Conservation (phyloP, 1,140 invertebrate species). For the Eriocheir sinensis region DNA sequence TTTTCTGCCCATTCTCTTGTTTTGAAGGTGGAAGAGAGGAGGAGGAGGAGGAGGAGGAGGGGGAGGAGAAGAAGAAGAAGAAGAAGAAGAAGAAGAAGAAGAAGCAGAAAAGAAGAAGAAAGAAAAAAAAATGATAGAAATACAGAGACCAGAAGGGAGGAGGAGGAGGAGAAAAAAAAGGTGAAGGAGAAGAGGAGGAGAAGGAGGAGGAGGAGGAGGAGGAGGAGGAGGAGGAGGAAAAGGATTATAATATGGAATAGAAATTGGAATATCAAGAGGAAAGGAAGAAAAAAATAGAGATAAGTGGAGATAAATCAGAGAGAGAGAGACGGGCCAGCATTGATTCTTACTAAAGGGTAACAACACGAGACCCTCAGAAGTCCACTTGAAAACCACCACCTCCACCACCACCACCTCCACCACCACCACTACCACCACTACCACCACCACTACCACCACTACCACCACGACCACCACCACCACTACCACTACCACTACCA, state of each 20-base stretch:
- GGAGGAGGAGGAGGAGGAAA: too few species aligned
- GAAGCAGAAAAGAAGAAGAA: not conserved
- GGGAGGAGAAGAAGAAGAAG: not conserved
- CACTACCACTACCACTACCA: too few species aligned
- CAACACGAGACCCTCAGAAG: slow-evolving; percentile 2
- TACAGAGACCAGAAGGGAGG: not conserved
- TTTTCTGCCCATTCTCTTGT: not conserved
- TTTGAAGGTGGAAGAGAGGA: not conserved
- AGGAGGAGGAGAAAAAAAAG: not conserved
- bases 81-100: slow-evolving; percentile 6
- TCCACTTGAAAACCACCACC: not conserved
- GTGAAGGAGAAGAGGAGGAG: too few species aligned
- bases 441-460: not conserved
- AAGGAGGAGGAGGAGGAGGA: slow-evolving; percentile 19
- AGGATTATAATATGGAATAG: too few species aligned
- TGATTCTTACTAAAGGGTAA: slow-evolving; percentile 25
- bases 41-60: not conserved
- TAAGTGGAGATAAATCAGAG: too few species aligned
- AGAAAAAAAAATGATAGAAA: too few species aligned
- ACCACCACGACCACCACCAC: not conserved
- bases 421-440: not conserved
- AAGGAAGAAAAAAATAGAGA: too few species aligned
- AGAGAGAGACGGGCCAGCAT: not conserved
- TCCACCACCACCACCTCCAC: not conserved
- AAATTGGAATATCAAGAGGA: too few species aligned